Evolutionary conservation across 2,888 invertebrate genomes (phyloP).

Genomic region (Scaptomyza parva): DNA sequence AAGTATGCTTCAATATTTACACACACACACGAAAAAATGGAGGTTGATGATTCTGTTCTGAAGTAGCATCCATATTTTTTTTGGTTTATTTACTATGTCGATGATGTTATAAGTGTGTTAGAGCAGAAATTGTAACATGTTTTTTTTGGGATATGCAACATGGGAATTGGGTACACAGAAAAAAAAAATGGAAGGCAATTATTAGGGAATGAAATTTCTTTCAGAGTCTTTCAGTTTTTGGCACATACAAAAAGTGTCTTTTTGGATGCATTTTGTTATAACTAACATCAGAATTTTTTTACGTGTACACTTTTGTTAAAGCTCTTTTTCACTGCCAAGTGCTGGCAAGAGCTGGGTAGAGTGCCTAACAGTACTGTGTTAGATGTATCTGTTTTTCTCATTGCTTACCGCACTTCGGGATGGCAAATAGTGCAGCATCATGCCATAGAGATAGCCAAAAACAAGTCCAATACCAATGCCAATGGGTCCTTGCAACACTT

Average conservation of each 20-base stretch:
- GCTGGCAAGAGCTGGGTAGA: not conserved
- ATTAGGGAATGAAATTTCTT: not conserved
- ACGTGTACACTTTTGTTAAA: not conserved
- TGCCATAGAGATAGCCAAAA: slow-evolving; percentile 87
- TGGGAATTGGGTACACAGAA: not conserved
- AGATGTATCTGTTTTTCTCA: not conserved
- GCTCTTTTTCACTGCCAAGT: slow-evolving; percentile 23
- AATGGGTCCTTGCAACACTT: slow-evolving; percentile 87
- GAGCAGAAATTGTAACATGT: not conserved
- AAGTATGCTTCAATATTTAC: slow-evolving; percentile 38
- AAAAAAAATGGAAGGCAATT: not conserved
- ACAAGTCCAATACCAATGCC: slow-evolving; percentile 87
- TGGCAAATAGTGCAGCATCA: slow-evolving; percentile 88
- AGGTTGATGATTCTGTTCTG: not conserved
- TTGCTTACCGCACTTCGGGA: slow-evolving; percentile 84
- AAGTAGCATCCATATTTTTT: not conserved
- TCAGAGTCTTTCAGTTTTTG: too few species aligned
- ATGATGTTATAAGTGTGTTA: not conserved
- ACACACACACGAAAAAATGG: not conserved
- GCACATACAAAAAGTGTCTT: not conserved
- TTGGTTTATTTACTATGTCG: not conserved
- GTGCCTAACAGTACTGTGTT: not conserved
- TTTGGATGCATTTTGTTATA: not conserved
- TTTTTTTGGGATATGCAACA: not conserved
- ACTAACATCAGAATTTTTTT: not conserved